Base-by-base conservation (phyloP, 2,888 invertebrate genomes). In the Diarsia mendica region DNA sequence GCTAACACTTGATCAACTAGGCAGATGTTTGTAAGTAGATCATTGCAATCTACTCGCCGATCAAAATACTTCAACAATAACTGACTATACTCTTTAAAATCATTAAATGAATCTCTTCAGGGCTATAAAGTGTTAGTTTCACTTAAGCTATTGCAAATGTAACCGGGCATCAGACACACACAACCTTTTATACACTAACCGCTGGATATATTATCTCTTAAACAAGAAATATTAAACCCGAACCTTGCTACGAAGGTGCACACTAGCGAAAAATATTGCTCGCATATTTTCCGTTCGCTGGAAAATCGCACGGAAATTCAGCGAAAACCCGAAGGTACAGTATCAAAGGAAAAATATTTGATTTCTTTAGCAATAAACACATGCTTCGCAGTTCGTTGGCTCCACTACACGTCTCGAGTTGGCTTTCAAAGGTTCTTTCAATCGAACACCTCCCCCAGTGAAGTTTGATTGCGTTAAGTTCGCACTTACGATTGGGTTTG, bases 341-440 rank as follows among this genome's bases (percentile, higher is more conserved):
- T 73, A 77, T 82, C 71, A 85, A 82, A 82, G 72, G 70, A 28
- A 65, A 85, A 72, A 79, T 79, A 73, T 79, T 79, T 85, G 79
- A 76, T 75, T 83, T 83, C 70, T 72, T 82, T 71, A 71, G 71
- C 73, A 85, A 79, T 85, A 76, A 72, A 72, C 83, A 78, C 72
- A 74, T 76, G 69, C 69, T 83, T 85, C 73, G 61, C 83, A 83
- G 85, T 85, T 84, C 84, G 76, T 79, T 85, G 85, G 33, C 68
- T 85, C 15, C 60, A 58, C 67, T 79, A 73, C 68, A 73, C 68
- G 69, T 53, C 44, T 64, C 60, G 68, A 72, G 60, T 80, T 65
- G 63, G 13, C 65, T 79, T 63, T 67, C 61, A 79, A 74, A 84
- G 79, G 74, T 76, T 74, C 75, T 85, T 78, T 83, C 75, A 72